phyloP scores from a whole-genome alignment of 2,888 invertebrate genomes.

The Camponotus fellah region DNA sequence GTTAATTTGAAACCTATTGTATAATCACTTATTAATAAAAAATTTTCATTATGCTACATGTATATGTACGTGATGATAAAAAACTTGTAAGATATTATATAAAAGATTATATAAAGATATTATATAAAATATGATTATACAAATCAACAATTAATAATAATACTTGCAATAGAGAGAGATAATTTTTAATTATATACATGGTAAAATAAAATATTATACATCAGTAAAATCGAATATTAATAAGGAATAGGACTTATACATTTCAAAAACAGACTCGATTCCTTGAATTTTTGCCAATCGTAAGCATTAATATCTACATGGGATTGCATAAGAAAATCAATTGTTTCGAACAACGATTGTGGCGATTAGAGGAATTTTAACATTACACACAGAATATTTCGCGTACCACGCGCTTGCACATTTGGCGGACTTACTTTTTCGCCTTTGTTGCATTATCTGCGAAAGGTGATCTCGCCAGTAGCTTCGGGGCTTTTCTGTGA shows the following conservation, averaged over 20 bases:
- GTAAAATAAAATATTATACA: too few species aligned
- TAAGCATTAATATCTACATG: not conserved
- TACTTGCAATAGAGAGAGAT: not conserved
- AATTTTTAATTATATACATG: not conserved
- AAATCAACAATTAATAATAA: not conserved
- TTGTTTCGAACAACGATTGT: slow-evolving; percentile 40
- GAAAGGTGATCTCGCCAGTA: slow-evolving; percentile 58
- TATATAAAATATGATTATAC: not conserved
- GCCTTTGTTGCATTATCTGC: slow-evolving; percentile 63
- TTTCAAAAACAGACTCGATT: not conserved
- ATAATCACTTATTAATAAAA: not conserved
- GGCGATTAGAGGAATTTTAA: slow-evolving; percentile 40
- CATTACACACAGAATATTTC: not conserved
- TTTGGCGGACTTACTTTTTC: slow-evolving; percentile 38
- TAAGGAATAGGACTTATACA: not conserved
- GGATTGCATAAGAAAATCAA: slow-evolving; percentile 21
- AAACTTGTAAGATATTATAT: not conserved
- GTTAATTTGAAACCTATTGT: slow-evolving; percentile 22
- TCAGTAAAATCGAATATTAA: not conserved
- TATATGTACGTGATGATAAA: not conserved
- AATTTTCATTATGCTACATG: not conserved
- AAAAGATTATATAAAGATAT: not conserved
- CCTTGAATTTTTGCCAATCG: not conserved
- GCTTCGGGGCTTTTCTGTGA: slow-evolving; percentile 52
- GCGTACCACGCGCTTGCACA: slow-evolving; percentile 7